A percentile compares a stretch with the other conserved stretches of the same genome.
Evolutionary conservation across 2,888 invertebrate genomes (phyloP).

Genomic region (Caenorhabditis plicata): DNA sequence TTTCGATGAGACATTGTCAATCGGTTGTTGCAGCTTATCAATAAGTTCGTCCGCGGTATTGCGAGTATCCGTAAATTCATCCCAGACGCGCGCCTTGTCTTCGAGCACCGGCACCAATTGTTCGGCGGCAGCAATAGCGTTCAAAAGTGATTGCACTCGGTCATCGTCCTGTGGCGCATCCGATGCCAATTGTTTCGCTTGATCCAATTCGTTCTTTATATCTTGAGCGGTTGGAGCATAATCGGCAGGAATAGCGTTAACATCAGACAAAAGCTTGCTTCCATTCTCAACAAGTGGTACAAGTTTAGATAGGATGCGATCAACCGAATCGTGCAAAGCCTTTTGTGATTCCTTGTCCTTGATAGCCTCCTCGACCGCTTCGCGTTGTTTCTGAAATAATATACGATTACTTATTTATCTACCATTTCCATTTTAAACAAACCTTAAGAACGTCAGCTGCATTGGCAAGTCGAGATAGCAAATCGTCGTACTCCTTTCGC

Average conservation of each 20-base stretch:
- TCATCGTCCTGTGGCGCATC: constrained; percentile 17
- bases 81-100: constrained; percentile 32
- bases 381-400: constrained; percentile 21
- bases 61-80: constrained; percentile 44
- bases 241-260: constrained; percentile 39
- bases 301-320: constrained; percentile 21
- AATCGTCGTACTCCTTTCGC: constrained; percentile 27
- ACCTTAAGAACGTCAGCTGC: constrained; percentile 38
- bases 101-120: constrained; percentile 32
- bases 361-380: constrained; percentile 15
- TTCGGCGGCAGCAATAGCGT: constrained; percentile 26
- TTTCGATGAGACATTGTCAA: constrained; percentile 32
- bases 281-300: constrained; percentile 38
- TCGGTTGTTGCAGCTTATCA: constrained; percentile 32
- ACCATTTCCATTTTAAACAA: background rate
- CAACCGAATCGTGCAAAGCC: constrained; percentile 15
- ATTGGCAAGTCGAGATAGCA: constrained; percentile 37
- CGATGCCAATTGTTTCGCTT: constrained; percentile 13
- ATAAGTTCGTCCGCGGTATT: constrained; percentile 40
- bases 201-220: constrained; percentile 25
- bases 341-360: constrained; percentile 14
- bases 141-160: constrained; percentile 23
- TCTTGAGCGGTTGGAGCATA: constrained; percentile 37
- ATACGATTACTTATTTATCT: background rate
- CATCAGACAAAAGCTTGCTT: constrained; percentile 29